Conservation (phyloP, 2,888 invertebrate genomes). For the Liodrosophila aerea region DNA sequence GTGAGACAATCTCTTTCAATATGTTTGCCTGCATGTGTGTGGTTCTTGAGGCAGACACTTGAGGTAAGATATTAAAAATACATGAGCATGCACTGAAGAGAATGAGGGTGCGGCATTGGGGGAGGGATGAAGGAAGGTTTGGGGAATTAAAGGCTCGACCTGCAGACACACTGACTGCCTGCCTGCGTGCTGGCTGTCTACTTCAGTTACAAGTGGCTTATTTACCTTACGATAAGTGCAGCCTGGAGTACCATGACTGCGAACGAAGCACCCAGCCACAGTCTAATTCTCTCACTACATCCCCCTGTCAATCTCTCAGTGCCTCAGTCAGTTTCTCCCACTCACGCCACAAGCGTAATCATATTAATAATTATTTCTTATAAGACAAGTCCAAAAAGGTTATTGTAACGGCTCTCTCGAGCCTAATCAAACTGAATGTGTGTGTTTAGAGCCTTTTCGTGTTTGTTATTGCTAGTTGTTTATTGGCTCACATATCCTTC, state of each 20-base stretch:
- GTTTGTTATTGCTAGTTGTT: slow-evolving; percentile 29
- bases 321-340: no score
- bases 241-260: slow-evolving; percentile 71
- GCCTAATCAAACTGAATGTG: slow-evolving; percentile 62
- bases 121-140: not conserved
- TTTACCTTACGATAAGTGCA: slow-evolving; percentile 77
- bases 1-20: slow-evolving; percentile 29
- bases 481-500: slow-evolving; percentile 17
- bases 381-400: slow-evolving; percentile 45
- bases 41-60: slow-evolving; percentile 65
- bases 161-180: slow-evolving; percentile 19
- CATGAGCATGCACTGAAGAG: slow-evolving; percentile 55
- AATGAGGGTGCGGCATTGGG: slow-evolving; percentile 1
- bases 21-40: slow-evolving; percentile 17
- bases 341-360: slow-evolving; percentile 50
- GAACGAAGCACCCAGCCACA: slow-evolving; percentile 35
- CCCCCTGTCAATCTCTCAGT: not conserved
- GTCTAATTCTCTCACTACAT: not conserved
- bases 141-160: slow-evolving; percentile 28
- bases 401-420: slow-evolving; percentile 60
- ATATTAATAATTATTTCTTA: slow-evolving; percentile 75
- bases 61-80: slow-evolving; percentile 77
- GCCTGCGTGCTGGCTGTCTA: slow-evolving; percentile 36
- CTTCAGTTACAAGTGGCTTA: slow-evolving; percentile 77
- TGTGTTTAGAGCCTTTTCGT: slow-evolving; percentile 24